Evolutionary conservation across 2,888 invertebrate genomes (phyloP).

Genomic region (Papilio elwesi): DNA sequence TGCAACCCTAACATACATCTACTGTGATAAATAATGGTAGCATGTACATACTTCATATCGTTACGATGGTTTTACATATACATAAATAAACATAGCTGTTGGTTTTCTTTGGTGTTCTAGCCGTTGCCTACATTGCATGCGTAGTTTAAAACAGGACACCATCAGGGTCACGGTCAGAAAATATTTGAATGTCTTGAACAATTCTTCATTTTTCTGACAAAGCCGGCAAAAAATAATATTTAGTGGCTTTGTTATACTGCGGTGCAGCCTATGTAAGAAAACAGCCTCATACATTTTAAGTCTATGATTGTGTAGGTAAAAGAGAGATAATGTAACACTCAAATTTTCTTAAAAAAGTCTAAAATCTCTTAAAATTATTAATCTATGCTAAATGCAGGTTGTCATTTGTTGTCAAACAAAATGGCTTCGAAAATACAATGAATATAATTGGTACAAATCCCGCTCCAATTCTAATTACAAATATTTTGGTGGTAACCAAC

Average conservation of each 20-base stretch:
- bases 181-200: constrained; percentile 15
- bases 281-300: constrained; percentile 33
- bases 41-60: constrained; percentile 50
- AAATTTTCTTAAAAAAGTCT: constrained; percentile 20
- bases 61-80: constrained; percentile 53
- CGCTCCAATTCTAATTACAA: background rate
- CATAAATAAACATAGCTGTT: constrained; percentile 56
- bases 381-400: constrained; percentile 14
- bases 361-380: constrained; percentile 7
- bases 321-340: background rate
- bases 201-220: constrained; percentile 5
- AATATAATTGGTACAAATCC: background rate
- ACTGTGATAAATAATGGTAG: constrained; percentile 50
- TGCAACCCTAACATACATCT: constrained; percentile 28
- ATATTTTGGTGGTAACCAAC: constrained; percentile 43
- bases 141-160: constrained; percentile 51
- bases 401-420: background rate
- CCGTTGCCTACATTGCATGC: constrained; percentile 64
- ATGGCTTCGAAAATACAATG: background rate
- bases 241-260: background rate
- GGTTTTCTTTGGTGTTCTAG: constrained; percentile 82
- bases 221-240: constrained; percentile 15
- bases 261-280: constrained; percentile 24
- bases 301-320: constrained; percentile 3
- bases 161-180: constrained; percentile 43